A percentile compares a stretch with the other conserved stretches of the same genome.
These are phyloP conservation scores for Solenodon paradoxus DNA, from an alignment of 2,113 vertebrate genomes.

Conservation along the genomic window DNA sequence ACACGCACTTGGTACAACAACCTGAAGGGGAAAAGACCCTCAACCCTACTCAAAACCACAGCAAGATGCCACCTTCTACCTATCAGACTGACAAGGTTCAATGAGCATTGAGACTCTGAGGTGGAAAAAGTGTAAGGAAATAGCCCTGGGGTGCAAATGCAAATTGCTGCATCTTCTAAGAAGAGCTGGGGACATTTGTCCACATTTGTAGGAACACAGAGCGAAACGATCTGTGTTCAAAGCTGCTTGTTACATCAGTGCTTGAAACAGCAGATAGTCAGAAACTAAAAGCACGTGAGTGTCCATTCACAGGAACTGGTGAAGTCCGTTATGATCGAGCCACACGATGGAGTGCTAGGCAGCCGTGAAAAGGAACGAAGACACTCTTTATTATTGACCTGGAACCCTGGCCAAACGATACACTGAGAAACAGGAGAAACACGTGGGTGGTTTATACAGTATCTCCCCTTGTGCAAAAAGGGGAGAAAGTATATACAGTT, in stretches of 20 bases:
- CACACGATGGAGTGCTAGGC: not conserved
- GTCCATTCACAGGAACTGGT: not conserved
- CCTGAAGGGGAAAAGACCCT: not conserved
- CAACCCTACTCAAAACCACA: not conserved
- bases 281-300: not conserved
- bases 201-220: too few species aligned
- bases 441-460: not conserved
- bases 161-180: not conserved
- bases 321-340: too few species aligned
- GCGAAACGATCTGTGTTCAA: not conserved
- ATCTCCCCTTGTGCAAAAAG: not conserved
- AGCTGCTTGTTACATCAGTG: rapidly evolving
- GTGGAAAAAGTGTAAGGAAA: not conserved
- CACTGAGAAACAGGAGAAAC: not conserved
- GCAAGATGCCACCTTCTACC: not conserved
- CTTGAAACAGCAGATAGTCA: not conserved
- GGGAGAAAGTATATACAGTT: not conserved
- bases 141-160: not conserved
- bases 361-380: not conserved
- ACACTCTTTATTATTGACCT: not conserved
- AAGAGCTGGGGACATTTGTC: not conserved
- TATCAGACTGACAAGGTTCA: not conserved
- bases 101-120: not conserved
- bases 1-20: too few species aligned
- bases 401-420: not conserved